Evolutionary conservation across 1,140 invertebrate species (phyloP).

Genomic region (Zaprionus vittiger): DNA sequence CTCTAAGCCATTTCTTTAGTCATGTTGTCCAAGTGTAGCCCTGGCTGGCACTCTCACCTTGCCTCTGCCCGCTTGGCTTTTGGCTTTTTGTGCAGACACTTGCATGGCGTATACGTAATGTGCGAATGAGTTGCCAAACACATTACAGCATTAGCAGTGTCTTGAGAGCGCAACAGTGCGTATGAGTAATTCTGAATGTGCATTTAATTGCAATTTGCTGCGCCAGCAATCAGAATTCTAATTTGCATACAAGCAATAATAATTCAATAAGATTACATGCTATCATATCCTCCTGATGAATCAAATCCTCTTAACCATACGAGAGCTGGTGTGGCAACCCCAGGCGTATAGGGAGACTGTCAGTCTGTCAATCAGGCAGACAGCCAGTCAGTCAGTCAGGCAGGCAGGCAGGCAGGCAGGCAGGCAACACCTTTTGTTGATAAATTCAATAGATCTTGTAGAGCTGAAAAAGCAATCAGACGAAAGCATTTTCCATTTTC

Average conservation of each 20-base stretch:
- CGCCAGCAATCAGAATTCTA: conserved; percentile 17
- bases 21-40: conserved; percentile 28
- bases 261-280: conserved; percentile 38
- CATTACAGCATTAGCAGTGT: conserved; percentile 16
- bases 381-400: background rate
- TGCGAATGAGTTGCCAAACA: background rate
- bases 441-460: conserved; percentile 18
- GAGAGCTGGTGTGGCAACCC: background rate
- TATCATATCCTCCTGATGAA: background rate
- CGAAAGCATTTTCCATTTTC: conserved; percentile 34
- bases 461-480: conserved; percentile 46
- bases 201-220: conserved; percentile 62
- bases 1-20: conserved; percentile 67
- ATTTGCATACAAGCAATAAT: conserved; percentile 35
- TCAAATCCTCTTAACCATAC: conserved; percentile 24
- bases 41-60: background rate
- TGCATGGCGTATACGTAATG: conserved; percentile 27
- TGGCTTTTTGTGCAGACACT: conserved; percentile 25
- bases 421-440: conserved; percentile 29
- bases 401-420: background rate
- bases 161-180: conserved; percentile 68
- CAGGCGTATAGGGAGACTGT: background rate
- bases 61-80: background rate
- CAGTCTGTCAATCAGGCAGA: background rate
- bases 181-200: conserved; percentile 69